Base-by-base conservation (phyloP, 2,113 vertebrate genomes). In the Guaruba guarouba region DNA sequence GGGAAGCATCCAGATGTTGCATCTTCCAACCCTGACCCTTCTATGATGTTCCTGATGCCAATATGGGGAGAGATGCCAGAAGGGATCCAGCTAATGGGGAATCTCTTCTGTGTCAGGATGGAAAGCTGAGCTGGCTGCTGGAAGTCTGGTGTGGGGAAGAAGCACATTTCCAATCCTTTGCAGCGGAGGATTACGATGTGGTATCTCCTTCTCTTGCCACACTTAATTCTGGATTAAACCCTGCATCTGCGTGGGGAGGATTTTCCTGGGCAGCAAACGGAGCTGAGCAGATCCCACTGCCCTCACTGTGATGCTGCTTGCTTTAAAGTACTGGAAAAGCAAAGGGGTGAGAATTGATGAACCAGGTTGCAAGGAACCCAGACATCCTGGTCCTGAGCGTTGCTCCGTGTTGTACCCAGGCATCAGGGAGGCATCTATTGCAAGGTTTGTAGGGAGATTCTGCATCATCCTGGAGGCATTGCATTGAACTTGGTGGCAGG, bases 381-480 rank as follows among this genome's bases (percentile, higher is more conserved):
- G 17, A 41, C 27, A 4, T 74, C 70, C 29, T 0, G 0, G 5
- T 1, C 33, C 2, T 1, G 8, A 51, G 35, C 6, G 0, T 43
- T 44, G 27, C 46, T n/a, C 55, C 10, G 3, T 10, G 7, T 31
- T 6, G 2, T 15, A 55, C 66, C 46, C 35, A 8, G 44, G 43
- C 2, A 1, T 0, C 8, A 19, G 22, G 49, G 54, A 39, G 52
- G 23, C 3, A 3, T 23, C 70, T 6, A 1, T 14, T 5, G n/a
- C 39, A 15, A 20, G 14, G 62, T 6, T 48, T 82, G 61, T 2
- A 4, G 23, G 46, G 87, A 67, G 28, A 57, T 16, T 16, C 2
- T 9, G 41, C 29, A 22, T 19, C 4, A 0, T 63, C 46, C 70
- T 0, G 0, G 20, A 66, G 52, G 19, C 5, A 1, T 33, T 39